Conservation (phyloP, 2,888 invertebrate species). For the Lithophane leautieri region DNA sequence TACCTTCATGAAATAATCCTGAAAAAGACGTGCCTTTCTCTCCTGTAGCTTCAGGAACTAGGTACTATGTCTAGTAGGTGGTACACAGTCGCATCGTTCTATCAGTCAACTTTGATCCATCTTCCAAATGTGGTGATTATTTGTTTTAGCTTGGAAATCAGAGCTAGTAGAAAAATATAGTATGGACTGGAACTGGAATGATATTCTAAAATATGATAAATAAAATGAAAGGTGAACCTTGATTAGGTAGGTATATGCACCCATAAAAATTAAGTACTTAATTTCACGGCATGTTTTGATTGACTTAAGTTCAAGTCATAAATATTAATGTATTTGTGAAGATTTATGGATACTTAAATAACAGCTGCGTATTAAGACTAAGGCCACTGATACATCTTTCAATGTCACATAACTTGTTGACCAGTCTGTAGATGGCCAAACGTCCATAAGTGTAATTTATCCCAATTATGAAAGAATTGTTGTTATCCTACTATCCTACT, state of each 20-base stretch:
- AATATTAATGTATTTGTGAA: slow-evolving; percentile 47
- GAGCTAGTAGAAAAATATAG: too few species aligned
- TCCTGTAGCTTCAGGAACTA: neutral
- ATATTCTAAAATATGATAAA: neutral
- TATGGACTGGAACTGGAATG: too few species aligned
- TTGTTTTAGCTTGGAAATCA: neutral
- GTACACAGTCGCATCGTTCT: neutral
- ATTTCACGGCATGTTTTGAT: slow-evolving; percentile 33
- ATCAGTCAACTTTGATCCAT: neutral
- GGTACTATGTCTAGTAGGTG: neutral
- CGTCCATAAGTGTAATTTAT: slow-evolving; percentile 8
- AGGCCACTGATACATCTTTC: slow-evolving; percentile 53
- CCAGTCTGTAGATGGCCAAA: slow-evolving; percentile 25
- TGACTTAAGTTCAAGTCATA: slow-evolving; percentile 34
- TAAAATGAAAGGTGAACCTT: slow-evolving; percentile 17
- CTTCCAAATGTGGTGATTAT: neutral
- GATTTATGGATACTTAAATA: slow-evolving; percentile 37
- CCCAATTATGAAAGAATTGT: slow-evolving; percentile 15
- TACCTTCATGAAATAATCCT: neutral
- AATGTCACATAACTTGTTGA: slow-evolving; percentile 41
- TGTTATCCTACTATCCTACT: too few species aligned
- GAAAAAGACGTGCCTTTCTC: neutral
- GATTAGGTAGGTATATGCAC: neutral
- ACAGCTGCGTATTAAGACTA: slow-evolving; percentile 21
- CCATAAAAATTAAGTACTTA: slow-evolving; percentile 25